A percentile compares a stretch with the other conserved stretches of the same genome.
phyloP scores from a whole-genome alignment of 2,888 invertebrate species.

The Phengaris alcon region DNA sequence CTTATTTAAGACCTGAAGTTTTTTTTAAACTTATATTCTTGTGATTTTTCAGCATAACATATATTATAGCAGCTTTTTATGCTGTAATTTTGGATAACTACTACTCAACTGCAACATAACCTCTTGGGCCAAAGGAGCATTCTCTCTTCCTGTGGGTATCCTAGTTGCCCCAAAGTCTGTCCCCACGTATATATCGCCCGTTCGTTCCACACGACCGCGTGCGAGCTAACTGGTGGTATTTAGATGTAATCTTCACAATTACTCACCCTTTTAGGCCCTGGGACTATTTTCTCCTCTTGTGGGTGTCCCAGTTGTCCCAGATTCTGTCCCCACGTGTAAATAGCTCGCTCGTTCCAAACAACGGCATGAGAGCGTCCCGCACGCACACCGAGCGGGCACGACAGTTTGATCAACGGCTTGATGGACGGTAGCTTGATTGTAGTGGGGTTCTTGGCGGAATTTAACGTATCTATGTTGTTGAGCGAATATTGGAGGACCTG shows the following conservation, averaged over 20 bases:
- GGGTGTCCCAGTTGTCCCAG: conserved; percentile 89
- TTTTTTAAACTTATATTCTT: no score
- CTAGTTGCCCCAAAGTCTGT: conserved; percentile 89
- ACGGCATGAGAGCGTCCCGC: conserved; percentile 87
- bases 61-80: no score
- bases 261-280: conserved; percentile 71
- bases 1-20: no score
- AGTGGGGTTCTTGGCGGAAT: conserved; percentile 57
- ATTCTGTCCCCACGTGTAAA: conserved; percentile 91
- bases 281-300: conserved; percentile 65
- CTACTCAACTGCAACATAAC: not conserved
- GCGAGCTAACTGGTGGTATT: conserved; percentile 62
- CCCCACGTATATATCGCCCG: conserved; percentile 88
- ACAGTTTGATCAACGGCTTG: conserved; percentile 59
- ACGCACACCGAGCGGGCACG: conserved; percentile 75
- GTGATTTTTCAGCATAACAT: no score
- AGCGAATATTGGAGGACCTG: conserved; percentile 67
- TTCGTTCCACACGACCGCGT: conserved; percentile 84
- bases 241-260: no score
- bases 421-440: conserved; percentile 55
- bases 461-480: conserved; percentile 58
- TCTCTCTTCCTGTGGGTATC: conserved; percentile 78
- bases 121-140: conserved; percentile 68
- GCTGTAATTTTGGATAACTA: no score
- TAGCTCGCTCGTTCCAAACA: conserved; percentile 78